phyloP scores from a whole-genome alignment of 2,113 vertebrate genomes.

The Melanerpes aurifrons region DNA sequence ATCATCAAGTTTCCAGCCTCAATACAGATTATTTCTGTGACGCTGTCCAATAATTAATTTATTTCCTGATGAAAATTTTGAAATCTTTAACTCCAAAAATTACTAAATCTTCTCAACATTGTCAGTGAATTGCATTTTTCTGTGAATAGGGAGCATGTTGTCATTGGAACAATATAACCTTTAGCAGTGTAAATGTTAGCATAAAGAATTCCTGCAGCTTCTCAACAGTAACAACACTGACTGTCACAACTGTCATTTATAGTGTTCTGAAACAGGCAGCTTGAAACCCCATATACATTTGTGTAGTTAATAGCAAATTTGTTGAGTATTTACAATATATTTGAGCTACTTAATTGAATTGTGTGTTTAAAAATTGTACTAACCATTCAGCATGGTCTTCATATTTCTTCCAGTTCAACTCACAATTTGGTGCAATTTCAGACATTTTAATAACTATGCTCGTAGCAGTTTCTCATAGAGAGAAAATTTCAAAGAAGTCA shows the following conservation, averaged over 20 bases:
- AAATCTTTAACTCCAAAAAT: background rate
- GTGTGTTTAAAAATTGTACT: background rate
- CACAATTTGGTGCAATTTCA: background rate
- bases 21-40: background rate
- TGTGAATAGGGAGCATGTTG: background rate
- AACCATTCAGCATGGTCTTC: background rate
- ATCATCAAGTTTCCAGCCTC: background rate
- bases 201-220: background rate
- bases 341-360: background rate
- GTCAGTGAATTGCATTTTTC: background rate
- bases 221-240: background rate
- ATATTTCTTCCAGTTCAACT: background rate
- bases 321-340: background rate
- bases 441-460: background rate
- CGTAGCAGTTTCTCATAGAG: fast-evolving
- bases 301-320: background rate
- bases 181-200: background rate
- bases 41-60: background rate
- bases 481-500: background rate
- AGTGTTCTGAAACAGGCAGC: background rate
- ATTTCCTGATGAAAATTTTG: background rate
- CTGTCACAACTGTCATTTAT: background rate
- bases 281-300: background rate
- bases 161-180: background rate
- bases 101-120: background rate